phyloP scores from a whole-genome alignment of 2,797 vertebrate species.

The Tachyglossus aculeatus region DNA sequence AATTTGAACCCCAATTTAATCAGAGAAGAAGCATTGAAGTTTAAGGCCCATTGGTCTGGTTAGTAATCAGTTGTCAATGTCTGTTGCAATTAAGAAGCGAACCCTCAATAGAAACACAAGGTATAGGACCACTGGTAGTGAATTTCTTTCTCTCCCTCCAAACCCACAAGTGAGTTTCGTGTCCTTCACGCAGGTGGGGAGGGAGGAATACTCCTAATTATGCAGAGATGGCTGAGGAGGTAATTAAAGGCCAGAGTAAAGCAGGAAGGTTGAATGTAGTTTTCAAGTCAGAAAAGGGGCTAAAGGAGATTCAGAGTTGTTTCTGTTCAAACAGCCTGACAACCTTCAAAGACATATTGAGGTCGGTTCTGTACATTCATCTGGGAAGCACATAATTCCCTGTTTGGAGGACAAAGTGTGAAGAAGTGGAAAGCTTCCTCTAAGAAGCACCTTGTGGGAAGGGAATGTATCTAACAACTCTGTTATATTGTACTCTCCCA shows the following conservation, averaged over 20 bases:
- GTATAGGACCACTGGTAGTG: not conserved
- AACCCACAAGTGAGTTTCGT: not conserved
- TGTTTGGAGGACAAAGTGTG: too few relatives aligned
- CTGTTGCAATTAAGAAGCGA: slow-evolving; percentile 6
- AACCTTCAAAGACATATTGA: too few relatives aligned
- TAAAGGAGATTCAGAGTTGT: slow-evolving; percentile 31
- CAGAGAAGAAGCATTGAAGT: not conserved
- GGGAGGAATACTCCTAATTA: not conserved
- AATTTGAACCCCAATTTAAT: slow-evolving; percentile 6
- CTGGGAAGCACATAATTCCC: too few relatives aligned
- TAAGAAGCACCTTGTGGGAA: too few relatives aligned
- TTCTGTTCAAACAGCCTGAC: too few relatives aligned
- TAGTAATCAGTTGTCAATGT: not conserved
- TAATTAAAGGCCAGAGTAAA: slow-evolving; percentile 2
- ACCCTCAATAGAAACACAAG: not conserved
- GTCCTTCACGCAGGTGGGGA: not conserved
- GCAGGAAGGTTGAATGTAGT: slow-evolving; percentile 11
- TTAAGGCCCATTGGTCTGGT: not conserved
- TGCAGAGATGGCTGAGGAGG: not conserved
- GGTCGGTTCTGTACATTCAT: too few relatives aligned
- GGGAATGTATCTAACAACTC: too few relatives aligned
- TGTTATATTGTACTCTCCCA: too few relatives aligned
- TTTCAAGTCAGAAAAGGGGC: slow-evolving; percentile 32
- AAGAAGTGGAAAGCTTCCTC: too few relatives aligned
- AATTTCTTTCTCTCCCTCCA: too few relatives aligned